phyloP scores from a whole-genome alignment of 2,797 vertebrate genomes.

The Carapus acus region DNA sequence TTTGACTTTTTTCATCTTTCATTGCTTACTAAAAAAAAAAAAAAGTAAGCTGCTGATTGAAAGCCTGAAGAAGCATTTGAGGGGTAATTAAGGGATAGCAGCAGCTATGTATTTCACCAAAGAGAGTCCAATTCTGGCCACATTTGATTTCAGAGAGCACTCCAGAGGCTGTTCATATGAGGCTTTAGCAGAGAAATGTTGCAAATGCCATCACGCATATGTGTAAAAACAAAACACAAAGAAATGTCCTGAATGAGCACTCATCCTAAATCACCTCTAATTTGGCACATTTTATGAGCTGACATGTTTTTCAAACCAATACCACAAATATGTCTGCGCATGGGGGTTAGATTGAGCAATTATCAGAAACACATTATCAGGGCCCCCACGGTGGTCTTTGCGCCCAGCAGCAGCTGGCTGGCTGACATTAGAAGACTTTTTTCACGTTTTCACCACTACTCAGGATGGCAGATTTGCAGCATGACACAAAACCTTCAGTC shows the following conservation, averaged over 20 bases:
- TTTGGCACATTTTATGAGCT: constrained; percentile 35
- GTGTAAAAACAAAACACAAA: constrained; percentile 29
- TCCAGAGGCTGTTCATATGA: constrained; percentile 34
- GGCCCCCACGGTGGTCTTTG: constrained; percentile 46
- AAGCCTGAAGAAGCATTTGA: constrained; percentile 68
- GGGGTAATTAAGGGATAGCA: constrained; percentile 74
- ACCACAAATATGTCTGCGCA: constrained; percentile 38
- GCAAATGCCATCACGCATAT: constrained; percentile 47
- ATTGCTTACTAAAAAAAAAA: constrained; percentile 61
- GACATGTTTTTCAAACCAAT: constrained; percentile 32
- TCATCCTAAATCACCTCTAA: constrained; percentile 46
- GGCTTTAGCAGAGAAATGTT: constrained; percentile 33
- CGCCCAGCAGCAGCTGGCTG: constrained; percentile 39
- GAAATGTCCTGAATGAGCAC: constrained; percentile 48
- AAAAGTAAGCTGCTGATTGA: constrained; percentile 54
- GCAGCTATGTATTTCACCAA: constrained; percentile 58
- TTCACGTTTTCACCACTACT: constrained; percentile 25
- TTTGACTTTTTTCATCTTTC: constrained; percentile 61
- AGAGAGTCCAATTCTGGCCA: constrained; percentile 39
- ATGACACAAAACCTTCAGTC: constrained; percentile 47
- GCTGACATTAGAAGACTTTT: constrained; percentile 53
- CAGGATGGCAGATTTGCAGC: constrained; percentile 28
- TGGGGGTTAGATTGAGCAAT: constrained; percentile 61
- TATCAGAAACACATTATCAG: constrained; percentile 55
- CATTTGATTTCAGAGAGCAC: constrained; percentile 47